These are phyloP conservation scores for Saimiri boliviensis DNA, from an alignment of 2,113 vertebrate genomes.

Conservation along the genomic window DNA sequence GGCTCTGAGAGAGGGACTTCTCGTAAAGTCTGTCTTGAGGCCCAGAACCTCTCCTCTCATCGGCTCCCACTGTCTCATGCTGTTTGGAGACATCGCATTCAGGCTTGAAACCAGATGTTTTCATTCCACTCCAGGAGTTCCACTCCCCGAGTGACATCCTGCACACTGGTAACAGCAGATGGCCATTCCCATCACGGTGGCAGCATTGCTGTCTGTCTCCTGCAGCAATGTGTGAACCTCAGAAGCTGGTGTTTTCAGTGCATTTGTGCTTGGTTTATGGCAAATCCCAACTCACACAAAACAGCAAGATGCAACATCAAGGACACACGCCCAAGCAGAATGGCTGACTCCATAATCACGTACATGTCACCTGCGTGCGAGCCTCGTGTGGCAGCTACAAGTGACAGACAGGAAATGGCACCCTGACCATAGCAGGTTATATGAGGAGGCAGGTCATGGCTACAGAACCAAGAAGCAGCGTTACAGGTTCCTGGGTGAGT, in stretches of 20 bases:
- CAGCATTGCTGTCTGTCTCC: not conserved
- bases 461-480: not conserved
- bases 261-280: not conserved
- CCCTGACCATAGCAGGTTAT: not conserved
- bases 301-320: not conserved
- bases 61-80: not conserved
- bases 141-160: not conserved
- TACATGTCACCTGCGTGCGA: not conserved
- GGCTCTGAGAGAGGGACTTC: not conserved
- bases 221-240: not conserved
- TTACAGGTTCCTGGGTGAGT: not conserved
- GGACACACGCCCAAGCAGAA: not conserved
- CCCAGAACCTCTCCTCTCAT: not conserved
- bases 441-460: not conserved
- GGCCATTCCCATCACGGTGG: not conserved
- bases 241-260: not conserved
- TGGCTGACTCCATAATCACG: not conserved
- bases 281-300: slow-evolving; percentile 43
- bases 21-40: not conserved
- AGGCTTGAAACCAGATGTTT: not conserved
- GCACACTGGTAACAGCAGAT: not conserved
- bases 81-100: not conserved
- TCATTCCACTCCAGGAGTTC: not conserved
- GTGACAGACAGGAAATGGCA: not conserved
- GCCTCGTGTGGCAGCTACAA: not conserved